These are phyloP conservation scores for Dendrolimus houi DNA, from an alignment of 2,888 invertebrate genomes.

Conservation along the genomic window DNA sequence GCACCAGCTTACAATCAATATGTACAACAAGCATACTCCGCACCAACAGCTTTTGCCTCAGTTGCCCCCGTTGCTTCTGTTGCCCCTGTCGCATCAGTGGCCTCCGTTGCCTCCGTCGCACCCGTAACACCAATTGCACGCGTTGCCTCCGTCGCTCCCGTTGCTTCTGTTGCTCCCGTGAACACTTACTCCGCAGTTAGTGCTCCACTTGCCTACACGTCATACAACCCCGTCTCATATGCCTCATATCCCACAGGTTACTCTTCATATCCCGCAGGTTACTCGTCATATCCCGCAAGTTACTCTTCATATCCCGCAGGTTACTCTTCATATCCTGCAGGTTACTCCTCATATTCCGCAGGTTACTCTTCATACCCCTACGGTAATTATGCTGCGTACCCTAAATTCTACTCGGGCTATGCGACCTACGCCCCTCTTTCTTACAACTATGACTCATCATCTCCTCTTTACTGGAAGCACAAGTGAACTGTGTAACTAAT, in stretches of 20 bases:
- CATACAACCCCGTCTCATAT: slow-evolving; percentile 2
- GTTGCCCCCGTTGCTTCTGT: slow-evolving; percentile 5
- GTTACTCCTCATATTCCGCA: background rate
- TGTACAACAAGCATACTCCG: slow-evolving; percentile 4
- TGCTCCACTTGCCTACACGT: background rate
- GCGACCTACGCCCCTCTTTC: slow-evolving; percentile 1
- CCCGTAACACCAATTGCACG: slow-evolving; percentile 4
- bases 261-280: background rate
- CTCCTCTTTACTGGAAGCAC: slow-evolving; percentile 6
- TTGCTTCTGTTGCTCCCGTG: slow-evolving; percentile 4
- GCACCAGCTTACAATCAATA: background rate
- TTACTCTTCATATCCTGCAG: too few species aligned
- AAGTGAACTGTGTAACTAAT: slow-evolving; percentile 1
- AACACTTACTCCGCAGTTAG: background rate
- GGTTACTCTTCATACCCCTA: background rate
- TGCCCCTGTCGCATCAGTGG: slow-evolving; percentile 1
- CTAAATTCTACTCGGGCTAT: slow-evolving; percentile 9
- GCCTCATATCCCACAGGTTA: background rate
- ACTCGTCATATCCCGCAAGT: too few species aligned
- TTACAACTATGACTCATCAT: slow-evolving; percentile 3
- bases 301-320: background rate
- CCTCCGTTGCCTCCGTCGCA: slow-evolving; percentile 6
- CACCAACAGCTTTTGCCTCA: slow-evolving; percentile 10
- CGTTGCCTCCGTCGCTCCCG: slow-evolving; percentile 5
- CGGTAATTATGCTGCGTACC: background rate